Evolutionary conservation across 1,140 invertebrate genomes (phyloP).

Genomic region (Trichoplusia ni): DNA sequence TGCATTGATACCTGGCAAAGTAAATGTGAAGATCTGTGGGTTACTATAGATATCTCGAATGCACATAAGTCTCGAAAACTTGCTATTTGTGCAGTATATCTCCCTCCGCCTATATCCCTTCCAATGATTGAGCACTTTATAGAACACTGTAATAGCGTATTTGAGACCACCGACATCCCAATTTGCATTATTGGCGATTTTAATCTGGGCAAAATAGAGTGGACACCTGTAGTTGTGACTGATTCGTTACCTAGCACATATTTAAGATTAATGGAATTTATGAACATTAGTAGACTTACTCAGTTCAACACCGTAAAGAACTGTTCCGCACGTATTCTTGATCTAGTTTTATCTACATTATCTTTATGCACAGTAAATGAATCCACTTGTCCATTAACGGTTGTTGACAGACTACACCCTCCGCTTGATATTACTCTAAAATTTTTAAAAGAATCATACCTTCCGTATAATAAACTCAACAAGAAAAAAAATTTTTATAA

Average conservation of each 20-base stretch:
- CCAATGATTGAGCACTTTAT: not conserved
- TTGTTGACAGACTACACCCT: not conserved
- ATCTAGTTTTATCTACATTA: not conserved
- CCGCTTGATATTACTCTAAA: not conserved
- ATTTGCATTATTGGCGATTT: too few relatives aligned
- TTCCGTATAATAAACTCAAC: not conserved
- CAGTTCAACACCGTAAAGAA: not conserved
- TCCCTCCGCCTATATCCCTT: not conserved
- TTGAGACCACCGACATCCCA: not conserved
- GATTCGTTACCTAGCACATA: not conserved
- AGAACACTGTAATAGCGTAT: not conserved
- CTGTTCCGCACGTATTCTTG: not conserved
- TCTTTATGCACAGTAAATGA: not conserved
- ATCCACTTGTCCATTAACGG: not conserved
- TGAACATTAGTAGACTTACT: not conserved
- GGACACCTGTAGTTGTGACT: not conserved
- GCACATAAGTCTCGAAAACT: not conserved
- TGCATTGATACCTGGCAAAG: slow-evolving; percentile 1
- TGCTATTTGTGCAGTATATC: slow-evolving; percentile 14
- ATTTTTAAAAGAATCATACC: not conserved
- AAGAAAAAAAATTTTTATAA: not conserved
- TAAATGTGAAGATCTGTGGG: slow-evolving; percentile 28
- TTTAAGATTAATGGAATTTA: not conserved
- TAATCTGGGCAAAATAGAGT: not conserved
- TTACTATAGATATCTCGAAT: slow-evolving; percentile 7